Evolutionary conservation across 2,113 vertebrate species (phyloP), one percentile per base, ranked within the genome.

Genomic region (Neogale vison): DNA sequence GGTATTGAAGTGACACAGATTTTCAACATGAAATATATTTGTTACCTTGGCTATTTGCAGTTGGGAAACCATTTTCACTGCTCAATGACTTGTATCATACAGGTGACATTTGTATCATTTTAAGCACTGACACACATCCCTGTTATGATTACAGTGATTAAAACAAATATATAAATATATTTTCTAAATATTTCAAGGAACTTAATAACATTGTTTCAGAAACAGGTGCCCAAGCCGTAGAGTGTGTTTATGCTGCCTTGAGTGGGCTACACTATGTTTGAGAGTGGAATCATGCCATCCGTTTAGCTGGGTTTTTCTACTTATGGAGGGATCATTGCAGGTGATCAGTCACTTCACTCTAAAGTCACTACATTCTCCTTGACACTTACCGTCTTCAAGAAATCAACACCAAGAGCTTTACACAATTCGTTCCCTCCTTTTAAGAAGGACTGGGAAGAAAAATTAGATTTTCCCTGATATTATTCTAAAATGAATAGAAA

Each of bases 151-250:
- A 97, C 61, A 87, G 57, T 96, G 82, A 98, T 96, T 94, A 95
- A 98, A 97, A 94, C 94, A 97, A 97, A 93, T 45, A 88, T 8
- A 81, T 50, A 97, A 97, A 93, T 45, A 88, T 8, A 81, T 50
- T 90, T 96, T 90, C 81, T 83, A 90, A 89, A 85, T 82, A 47
- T 91, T 87, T 91, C 67, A 74, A 96, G 86, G 26, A 97, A 94
- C 85, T 93, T 98, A 97, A 95, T 96, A 90, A 94, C 87, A 96
- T 12, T 96, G 4, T 95, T 96, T 34, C 79, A 95, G 84, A 96
- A 97, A 96, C 77, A 94, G 71, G 59, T 95, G 36, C 42, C 76
- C 31, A 90, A 82, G 71, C 13, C 31, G 29, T 50, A 87, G 83
- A 15, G 39, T 42, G 14, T 92, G 59, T 97, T 95, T 96, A 52